A percentile compares a stretch with the other conserved stretches of the same genome.
Evolutionary conservation across 2,888 invertebrate genomes (phyloP).

Genomic region (Anarsia innoxiella): DNA sequence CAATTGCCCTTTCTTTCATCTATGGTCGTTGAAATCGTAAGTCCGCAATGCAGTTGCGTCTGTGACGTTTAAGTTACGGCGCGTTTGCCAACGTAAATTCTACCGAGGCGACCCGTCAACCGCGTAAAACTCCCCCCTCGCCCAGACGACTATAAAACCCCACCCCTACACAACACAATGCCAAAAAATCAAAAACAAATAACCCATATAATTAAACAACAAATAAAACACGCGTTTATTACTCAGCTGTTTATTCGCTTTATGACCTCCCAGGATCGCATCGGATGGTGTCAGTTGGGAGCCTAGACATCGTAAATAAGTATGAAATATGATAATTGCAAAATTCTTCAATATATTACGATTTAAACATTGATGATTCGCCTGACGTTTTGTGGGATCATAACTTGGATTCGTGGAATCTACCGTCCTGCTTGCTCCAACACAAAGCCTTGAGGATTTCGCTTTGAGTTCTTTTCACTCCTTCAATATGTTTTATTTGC

Average conservation of each 20-base stretch:
- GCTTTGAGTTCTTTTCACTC: slow-evolving; percentile 35
- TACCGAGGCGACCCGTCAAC: slow-evolving; percentile 12
- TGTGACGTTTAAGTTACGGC: slow-evolving; percentile 21
- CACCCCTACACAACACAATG: slow-evolving; percentile 20
- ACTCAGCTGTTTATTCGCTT: slow-evolving; percentile 55
- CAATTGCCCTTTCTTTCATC: too few species aligned
- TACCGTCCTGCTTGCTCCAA: slow-evolving; percentile 16
- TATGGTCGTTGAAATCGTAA: too few species aligned
- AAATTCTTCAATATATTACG: slow-evolving; percentile 75
- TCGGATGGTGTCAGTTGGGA: slow-evolving; percentile 61
- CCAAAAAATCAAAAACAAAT: slow-evolving; percentile 44
- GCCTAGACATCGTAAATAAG: slow-evolving; percentile 73
- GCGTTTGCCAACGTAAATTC: slow-evolving; percentile 11
- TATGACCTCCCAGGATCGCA: slow-evolving; percentile 58
- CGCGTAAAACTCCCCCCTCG: slow-evolving; percentile 18
- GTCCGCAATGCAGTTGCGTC: slow-evolving; percentile 20
- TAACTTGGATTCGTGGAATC: slow-evolving; percentile 66
- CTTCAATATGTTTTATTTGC: slow-evolving; percentile 33
- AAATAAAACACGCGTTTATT: slow-evolving; percentile 64
- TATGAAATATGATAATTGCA: slow-evolving; percentile 75
- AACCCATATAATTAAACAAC: slow-evolving; percentile 60
- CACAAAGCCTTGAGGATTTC: slow-evolving; percentile 29
- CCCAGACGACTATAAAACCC: slow-evolving; percentile 42
- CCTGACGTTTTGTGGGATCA: slow-evolving; percentile 68
- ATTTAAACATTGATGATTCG: slow-evolving; percentile 73